Percentiles rank a stretch among this genome's conserved stretches.
phyloP scores from a whole-genome alignment of 2,797 vertebrate genomes.

The Chaunax sp. region DNA sequence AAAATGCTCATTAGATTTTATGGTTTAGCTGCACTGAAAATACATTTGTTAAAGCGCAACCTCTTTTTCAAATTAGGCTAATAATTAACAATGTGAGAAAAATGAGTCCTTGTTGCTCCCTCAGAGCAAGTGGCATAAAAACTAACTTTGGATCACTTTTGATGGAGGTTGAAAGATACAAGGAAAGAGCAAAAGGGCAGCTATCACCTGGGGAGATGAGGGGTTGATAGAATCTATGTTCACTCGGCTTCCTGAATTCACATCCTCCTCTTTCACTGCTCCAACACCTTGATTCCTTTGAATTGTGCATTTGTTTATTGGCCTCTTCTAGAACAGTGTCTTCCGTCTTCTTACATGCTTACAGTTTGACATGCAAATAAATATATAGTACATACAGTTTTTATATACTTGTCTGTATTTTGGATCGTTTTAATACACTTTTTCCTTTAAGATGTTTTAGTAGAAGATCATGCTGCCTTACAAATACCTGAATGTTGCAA shows the following conservation, averaged over 20 bases:
- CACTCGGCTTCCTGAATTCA: constrained; percentile 21
- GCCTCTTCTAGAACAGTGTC: constrained; percentile 51
- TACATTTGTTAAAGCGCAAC: too few relatives aligned
- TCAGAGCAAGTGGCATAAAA: constrained; percentile 33
- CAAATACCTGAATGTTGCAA: too few relatives aligned
- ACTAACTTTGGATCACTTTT: constrained; percentile 56
- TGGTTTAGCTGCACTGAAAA: too few relatives aligned
- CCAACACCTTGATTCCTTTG: constrained; percentile 57
- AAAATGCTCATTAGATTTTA: too few relatives aligned
- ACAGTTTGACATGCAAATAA: constrained; percentile 16
- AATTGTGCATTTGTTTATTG: constrained; percentile 77
- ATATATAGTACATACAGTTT: constrained; percentile 14
- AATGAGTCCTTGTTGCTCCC: constrained; percentile 21
- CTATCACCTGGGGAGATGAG: constrained; percentile 28
- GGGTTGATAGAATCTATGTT: neutral
- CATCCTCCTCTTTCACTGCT: constrained; percentile 49
- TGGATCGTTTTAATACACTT: neutral
- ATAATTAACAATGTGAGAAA: too few relatives aligned
- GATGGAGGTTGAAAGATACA: constrained; percentile 49
- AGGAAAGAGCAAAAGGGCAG: constrained; percentile 60
- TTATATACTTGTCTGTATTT: constrained; percentile 1
- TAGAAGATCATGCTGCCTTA: too few relatives aligned
- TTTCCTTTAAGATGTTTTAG: too few relatives aligned
- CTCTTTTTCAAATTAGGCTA: too few relatives aligned
- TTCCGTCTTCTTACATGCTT: constrained; percentile 51